Evolutionary conservation across 2,113 vertebrate species (phyloP).

Genomic region (Salvelinus namaycush): DNA sequence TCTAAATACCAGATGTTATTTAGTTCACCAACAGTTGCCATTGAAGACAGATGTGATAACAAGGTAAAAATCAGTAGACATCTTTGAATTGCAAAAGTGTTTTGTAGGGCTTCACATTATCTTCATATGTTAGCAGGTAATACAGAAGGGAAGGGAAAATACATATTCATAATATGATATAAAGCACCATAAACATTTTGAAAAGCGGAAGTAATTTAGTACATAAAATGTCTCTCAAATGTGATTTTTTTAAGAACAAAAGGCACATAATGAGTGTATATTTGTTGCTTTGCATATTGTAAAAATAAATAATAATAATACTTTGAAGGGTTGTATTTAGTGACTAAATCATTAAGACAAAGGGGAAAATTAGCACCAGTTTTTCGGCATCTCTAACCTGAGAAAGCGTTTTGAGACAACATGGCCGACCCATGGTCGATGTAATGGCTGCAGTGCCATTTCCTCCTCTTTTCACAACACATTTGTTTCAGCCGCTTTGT

Average conservation of each 20-base stretch:
- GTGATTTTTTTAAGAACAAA: conserved; percentile 56
- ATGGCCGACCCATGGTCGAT: conserved; percentile 57
- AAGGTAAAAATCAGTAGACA: conserved; percentile 78
- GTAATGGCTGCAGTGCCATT: conserved; percentile 57
- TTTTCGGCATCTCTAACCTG: conserved; percentile 76
- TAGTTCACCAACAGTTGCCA: conserved; percentile 49
- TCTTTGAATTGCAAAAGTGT: conserved; percentile 65
- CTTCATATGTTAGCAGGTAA: conserved; percentile 70
- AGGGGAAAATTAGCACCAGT: conserved; percentile 74
- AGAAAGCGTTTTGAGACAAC: conserved; percentile 69
- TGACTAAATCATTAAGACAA: conserved; percentile 58
- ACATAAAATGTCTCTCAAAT: conserved; percentile 61
- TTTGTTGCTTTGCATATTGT: conserved; percentile 64
- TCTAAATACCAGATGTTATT: conserved; percentile 34
- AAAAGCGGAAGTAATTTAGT: conserved; percentile 66
- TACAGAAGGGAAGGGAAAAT: conserved; percentile 57
- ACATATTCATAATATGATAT: conserved; percentile 60
- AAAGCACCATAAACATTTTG: conserved; percentile 67
- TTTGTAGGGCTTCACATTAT: conserved; percentile 80
- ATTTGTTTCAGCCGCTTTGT: conserved; percentile 32
- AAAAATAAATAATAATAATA: conserved; percentile 58
- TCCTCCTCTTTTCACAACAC: conserved; percentile 44
- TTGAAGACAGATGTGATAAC: conserved; percentile 29
- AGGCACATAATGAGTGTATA: conserved; percentile 68
- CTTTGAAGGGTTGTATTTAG: conserved; percentile 61